Conservation (phyloP, 2,113 vertebrate genomes). For the Apistogramma diplotaenia region DNA sequence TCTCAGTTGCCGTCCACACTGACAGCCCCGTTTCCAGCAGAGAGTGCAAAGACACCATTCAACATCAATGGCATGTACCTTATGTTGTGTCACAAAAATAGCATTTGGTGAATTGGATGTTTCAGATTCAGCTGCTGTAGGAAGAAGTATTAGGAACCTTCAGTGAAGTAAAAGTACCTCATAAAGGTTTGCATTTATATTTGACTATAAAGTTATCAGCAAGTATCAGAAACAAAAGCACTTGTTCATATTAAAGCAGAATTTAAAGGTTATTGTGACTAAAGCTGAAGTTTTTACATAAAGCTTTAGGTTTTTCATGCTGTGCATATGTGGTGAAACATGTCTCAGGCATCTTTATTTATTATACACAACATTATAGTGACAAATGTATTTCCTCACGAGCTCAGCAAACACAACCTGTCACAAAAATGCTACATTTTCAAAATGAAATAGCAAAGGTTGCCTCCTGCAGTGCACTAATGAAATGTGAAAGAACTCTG, state of each 20-base stretch:
- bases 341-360: neutral
- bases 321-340: neutral
- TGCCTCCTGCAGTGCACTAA: neutral
- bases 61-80: neutral
- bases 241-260: neutral
- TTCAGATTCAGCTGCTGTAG: neutral
- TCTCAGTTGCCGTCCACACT: conserved; percentile 45
- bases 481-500: neutral
- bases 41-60: conserved; percentile 8
- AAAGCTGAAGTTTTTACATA: neutral
- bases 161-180: neutral
- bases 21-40: neutral
- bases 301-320: neutral
- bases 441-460: neutral
- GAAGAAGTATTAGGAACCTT: neutral
- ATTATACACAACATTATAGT: neutral
- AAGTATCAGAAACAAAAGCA: neutral
- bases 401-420: neutral
- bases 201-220: neutral
- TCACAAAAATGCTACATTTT: neutral
- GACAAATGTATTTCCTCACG: neutral
- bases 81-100: neutral
- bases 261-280: too few species aligned
- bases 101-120: neutral
- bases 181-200: neutral